A percentile compares a stretch with the other conserved stretches of the same genome.
Evolutionary conservation across 2,888 invertebrate species (phyloP).

Genomic region (Diarsia brunnea): DNA sequence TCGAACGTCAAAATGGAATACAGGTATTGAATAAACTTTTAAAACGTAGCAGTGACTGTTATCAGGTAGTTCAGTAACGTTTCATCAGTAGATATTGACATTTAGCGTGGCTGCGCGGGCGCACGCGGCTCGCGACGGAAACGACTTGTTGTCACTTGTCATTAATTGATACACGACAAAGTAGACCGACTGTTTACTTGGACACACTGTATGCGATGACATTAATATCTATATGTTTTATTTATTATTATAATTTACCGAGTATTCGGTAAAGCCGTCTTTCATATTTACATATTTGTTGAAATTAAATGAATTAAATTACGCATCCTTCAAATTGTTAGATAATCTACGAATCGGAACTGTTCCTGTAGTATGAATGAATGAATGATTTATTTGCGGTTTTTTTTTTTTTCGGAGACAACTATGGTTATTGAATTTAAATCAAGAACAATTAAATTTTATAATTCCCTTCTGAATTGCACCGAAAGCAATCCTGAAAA

Average conservation of each 20-base stretch:
- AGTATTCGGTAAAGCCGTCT: background rate
- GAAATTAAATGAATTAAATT: no score
- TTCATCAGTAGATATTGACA: constrained; percentile 9
- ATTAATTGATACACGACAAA: constrained; percentile 23
- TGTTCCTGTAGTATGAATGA: no score
- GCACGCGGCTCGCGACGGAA: background rate
- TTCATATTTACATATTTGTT: no score
- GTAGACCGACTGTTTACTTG: background rate
- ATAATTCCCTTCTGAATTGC: background rate
- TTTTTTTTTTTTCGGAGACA: no score
- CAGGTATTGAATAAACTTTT: no score
- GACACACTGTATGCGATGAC: background rate
- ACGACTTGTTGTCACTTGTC: constrained; percentile 8
- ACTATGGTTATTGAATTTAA: background rate
- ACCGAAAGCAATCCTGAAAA: background rate
- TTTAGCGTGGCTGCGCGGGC: constrained; percentile 12
- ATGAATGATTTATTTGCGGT: no score
- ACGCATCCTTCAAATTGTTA: background rate
- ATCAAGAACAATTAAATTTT: background rate
- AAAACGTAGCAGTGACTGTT: background rate
- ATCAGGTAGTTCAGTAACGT: background rate
- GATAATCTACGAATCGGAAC: background rate
- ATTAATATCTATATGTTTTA: background rate
- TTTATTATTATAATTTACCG: background rate
- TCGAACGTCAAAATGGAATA: no score